phyloP scores from a whole-genome alignment of 2,797 vertebrate species.

The Amniataba percoides region DNA sequence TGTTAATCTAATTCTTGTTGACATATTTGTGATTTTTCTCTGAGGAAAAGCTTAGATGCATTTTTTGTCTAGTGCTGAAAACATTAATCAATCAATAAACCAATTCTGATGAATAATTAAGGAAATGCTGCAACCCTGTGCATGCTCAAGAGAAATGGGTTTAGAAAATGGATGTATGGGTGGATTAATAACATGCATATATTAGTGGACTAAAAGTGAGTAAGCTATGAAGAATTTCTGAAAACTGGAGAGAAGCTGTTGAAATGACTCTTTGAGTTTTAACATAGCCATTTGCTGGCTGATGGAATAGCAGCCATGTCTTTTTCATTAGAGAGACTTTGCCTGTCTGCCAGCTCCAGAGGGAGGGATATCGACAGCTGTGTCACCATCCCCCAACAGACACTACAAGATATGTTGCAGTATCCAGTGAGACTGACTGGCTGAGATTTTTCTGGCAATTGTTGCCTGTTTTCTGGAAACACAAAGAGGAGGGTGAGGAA shows the following conservation, averaged over 20 bases:
- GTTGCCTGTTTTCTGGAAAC: neutral
- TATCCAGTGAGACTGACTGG: constrained; percentile 6
- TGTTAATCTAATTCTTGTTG: no score
- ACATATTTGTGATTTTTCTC: no score
- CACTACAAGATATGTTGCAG: constrained; percentile 14
- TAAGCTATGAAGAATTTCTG: neutral
- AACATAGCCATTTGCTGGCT: constrained; percentile 24
- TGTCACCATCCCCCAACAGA: constrained; percentile 43
- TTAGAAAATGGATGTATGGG: no score
- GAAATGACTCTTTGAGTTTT: constrained; percentile 8
- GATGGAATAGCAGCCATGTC: constrained; percentile 32
- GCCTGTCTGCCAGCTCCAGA: constrained; percentile 44
- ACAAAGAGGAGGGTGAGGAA: constrained; percentile 11
- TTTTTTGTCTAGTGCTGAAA: neutral
- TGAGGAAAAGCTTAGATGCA: no score
- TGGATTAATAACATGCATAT: no score
- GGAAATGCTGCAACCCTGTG: no score
- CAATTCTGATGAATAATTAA: neutral
- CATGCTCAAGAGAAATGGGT: no score
- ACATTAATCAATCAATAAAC: neutral
- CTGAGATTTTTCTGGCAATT: neutral
- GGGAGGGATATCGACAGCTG: constrained; percentile 57
- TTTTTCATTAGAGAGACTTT: constrained; percentile 44
- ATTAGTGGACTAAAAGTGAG: no score
- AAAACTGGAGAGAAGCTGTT: constrained; percentile 7